Evolutionary conservation across 2,797 vertebrate species (phyloP), one percentile per base, ranked within the genome.

Genomic region (Oryzias sinensis): DNA sequence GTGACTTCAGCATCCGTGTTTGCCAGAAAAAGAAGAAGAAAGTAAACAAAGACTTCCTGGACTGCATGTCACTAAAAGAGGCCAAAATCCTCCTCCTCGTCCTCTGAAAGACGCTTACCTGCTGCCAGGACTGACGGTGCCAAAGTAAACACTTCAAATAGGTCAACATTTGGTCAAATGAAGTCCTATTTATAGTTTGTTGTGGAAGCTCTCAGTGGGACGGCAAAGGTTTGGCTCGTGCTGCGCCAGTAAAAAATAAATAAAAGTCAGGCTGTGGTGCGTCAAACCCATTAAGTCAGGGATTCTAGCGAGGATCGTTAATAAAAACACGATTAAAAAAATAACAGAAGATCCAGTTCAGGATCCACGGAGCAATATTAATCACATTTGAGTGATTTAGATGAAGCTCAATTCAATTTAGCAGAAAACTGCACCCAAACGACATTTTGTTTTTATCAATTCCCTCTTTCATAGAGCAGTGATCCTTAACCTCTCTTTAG

Each of bases 141-240:
- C 83, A 84, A 57, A 59, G 59, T 25, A 41, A 70, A 49, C 47
- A 53, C 53, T 55, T 45, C 56, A 85, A 79, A 58, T 46, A 45
- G 77, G 78, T 80, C 70, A 80, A 53, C 62, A 59, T 61, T 80
- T 72, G 72, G 82, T 77, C 62, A 69, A 66, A 79, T 56, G 18
- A 65, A 75, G 62, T 46, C 5, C 65, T 80, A 84, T 79, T 84
- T 76, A 78, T 80, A 77, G 77, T 49, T 24, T 1, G 48, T 66
- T 74, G 62, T 73, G 66, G 65, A 63, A 78, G 68, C 43, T 5
- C 47, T 47, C 59, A 53, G 57, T 17, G 58, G 65, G 66, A 51
- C 51, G 70, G 22, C 17, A 69, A 58, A 60, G 15, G 47, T 29
- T 20, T 22, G 49, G 22, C 25, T n/a, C 17, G 24, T 51, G 56